Conservation (phyloP, 2,113 vertebrate species). For the Amia ocellicauda region DNA sequence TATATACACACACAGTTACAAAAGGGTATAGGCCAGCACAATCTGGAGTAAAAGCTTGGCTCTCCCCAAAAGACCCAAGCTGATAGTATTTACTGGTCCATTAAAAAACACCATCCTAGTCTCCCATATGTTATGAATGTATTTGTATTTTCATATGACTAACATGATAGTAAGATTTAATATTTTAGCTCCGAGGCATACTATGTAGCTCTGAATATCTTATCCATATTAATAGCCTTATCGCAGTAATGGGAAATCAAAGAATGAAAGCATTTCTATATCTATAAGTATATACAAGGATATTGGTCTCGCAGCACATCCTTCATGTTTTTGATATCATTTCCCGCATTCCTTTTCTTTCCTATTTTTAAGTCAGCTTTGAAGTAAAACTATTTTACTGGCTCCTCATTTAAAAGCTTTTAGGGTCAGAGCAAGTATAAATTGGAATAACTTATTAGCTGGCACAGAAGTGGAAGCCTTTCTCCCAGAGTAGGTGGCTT, state of each 20-base stretch:
- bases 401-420: background rate
- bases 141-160: slow-evolving; percentile 9
- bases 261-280: background rate
- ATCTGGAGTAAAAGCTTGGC: background rate
- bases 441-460: background rate
- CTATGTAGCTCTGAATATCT: background rate
- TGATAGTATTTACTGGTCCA: background rate
- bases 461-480: background rate
- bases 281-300: background rate
- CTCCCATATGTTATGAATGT: background rate
- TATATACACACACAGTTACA: too few relatives aligned
- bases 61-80: background rate
- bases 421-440: background rate
- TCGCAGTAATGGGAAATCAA: background rate
- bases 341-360: background rate
- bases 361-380: background rate
- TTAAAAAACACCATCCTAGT: background rate
- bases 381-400: background rate
- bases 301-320: background rate
- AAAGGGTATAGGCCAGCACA: too few relatives aligned
- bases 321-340: background rate
- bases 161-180: slow-evolving; percentile 6
- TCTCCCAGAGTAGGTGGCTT: background rate
- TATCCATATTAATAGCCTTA: slow-evolving; percentile 13
- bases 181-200: slow-evolving; percentile 11